These are phyloP conservation scores for Lontra canadensis DNA, from an alignment of 2,113 vertebrate genomes.

Conservation along the genomic window DNA sequence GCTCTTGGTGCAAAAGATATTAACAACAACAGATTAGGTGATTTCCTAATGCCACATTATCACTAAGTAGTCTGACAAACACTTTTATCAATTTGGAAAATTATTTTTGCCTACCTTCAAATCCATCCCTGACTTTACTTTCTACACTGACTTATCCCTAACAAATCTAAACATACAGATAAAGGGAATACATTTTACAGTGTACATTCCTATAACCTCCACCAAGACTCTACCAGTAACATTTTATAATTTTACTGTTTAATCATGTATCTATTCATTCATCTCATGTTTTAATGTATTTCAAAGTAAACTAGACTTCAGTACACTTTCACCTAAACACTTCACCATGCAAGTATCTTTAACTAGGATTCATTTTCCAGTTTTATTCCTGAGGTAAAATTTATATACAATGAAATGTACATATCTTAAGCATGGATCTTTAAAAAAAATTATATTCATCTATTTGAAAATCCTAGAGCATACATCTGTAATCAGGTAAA, in stretches of 20 bases:
- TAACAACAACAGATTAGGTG: neutral
- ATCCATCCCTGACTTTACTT: neutral
- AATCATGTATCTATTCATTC: neutral
- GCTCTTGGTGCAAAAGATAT: neutral
- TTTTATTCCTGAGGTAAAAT: constrained; percentile 45
- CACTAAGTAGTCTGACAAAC: neutral
- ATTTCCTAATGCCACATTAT: neutral
- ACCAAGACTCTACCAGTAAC: neutral
- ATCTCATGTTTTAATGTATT: constrained; percentile 16
- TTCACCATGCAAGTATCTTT: neutral
- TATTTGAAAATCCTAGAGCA: neutral
- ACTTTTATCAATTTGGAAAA: constrained; percentile 17
- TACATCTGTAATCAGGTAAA: neutral
- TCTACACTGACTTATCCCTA: neutral
- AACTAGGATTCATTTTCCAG: neutral
- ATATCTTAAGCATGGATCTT: neutral
- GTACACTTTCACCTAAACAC: neutral
- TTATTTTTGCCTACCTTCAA: neutral
- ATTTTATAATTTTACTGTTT: constrained; percentile 22
- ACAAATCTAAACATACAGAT: neutral
- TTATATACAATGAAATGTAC: neutral
- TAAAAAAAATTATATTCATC: neutral
- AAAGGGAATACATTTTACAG: neutral
- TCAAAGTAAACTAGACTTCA: constrained; percentile 25
- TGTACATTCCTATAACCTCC: neutral